Evolutionary conservation across 2,888 invertebrate species (phyloP).

Genomic region (Willowsia nigromaculata): DNA sequence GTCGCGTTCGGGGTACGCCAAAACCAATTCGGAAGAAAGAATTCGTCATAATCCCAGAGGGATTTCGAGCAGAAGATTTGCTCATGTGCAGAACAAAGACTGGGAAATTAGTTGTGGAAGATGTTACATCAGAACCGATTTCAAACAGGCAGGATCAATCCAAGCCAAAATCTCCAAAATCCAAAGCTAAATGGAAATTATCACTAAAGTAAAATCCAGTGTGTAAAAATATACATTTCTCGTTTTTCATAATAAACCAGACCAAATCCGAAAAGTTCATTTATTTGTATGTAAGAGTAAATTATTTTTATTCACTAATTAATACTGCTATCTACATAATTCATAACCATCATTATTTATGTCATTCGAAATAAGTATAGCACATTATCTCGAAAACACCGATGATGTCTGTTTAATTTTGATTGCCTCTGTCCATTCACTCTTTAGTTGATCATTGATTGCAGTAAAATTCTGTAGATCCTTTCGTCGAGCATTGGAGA

Average conservation of each 20-base stretch:
- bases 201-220: neutral
- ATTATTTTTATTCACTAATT: no score
- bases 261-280: no score
- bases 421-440: conserved; percentile 80
- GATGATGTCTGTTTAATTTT: conserved; percentile 22
- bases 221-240: neutral
- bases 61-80: conserved; percentile 60
- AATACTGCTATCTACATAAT: no score
- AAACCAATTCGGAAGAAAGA: conserved; percentile 57
- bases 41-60: conserved; percentile 49
- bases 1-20: conserved; percentile 1
- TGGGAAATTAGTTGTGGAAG: conserved; percentile 66
- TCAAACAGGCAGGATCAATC: neutral
- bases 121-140: conserved; percentile 36
- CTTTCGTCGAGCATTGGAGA: conserved; percentile 84
- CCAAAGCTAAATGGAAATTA: neutral
- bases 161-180: neutral
- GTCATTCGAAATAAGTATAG: no score
- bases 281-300: no score
- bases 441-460: conserved; percentile 84
- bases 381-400: conserved; percentile 11
- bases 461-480: conserved; percentile 83
- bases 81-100: conserved; percentile 69
- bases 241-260: no score
- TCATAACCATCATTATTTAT: no score